Base-by-base conservation (phyloP, 2,888 invertebrate genomes). In the Cremastobaeus sp. region DNA sequence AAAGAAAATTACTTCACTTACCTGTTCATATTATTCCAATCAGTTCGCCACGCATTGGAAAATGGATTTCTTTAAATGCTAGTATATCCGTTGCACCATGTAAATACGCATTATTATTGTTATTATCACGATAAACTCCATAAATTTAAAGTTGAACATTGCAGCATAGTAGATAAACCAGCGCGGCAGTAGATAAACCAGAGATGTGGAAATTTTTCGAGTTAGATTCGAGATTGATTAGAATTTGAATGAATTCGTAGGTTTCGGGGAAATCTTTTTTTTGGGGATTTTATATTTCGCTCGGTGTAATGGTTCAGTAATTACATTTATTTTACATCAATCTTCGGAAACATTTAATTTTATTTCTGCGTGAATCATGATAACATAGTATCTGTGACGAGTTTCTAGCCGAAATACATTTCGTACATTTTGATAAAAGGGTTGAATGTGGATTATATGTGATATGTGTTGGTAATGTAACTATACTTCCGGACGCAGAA, bases 361-460 rank as follows among this genome's bases (percentile, higher is more conserved):
- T 39, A 37, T 30, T 60, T 59, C 15, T 9, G 3, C 9, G 9
- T 18, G 25, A 59, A 25, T 54, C 30, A 17, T 11, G 28, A 28
- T 20, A 34, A 48, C 41, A 37, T 20, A 18, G 35, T 57, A 57
- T 66, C 41, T 39, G 45, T 59, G 54, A 60, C 39, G 60, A 54
- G 62, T 69, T 60, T 47, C 54, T 34, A 47, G 60, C 52, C 39
- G 30, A 69, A 54, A 69, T 70, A 62, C 39, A 62, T 62, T 60
- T 55, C 39, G 54, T 69, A 69, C 54, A 60, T 54, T 70, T 70
- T 54, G 70, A 62, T 62, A 70, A 70, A 62, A 70, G 70, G 62
- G 62, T 62, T 70, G 62, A 62, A 48, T 28, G 55, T 55, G 54
- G 48, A 62, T 70, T 70, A 62, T 70, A 70, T 62, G 60, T 62